Base-by-base conservation (phyloP, 2,888 invertebrate genomes). In the Girardia tigrina region DNA sequence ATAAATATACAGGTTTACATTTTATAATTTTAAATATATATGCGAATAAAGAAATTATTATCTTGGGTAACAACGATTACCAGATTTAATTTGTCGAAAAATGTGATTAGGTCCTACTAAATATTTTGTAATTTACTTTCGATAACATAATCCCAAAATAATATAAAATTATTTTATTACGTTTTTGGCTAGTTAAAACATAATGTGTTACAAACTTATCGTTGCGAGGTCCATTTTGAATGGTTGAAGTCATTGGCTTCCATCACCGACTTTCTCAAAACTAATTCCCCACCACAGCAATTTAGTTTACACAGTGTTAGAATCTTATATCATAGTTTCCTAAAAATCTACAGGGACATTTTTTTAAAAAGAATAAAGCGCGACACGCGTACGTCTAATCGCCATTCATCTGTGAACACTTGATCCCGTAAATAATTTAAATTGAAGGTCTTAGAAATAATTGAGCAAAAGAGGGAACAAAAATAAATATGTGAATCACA, bases 311-410 rank as follows among this genome's bases (percentile, higher is more conserved):
- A n/a, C n/a, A 56, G 56, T 2, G 56, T 23, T 4, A 23, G 56
- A 56, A 56, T 56, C 56, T 56, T 56, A n/a, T 56, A n/a, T 23
- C n/a, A n/a, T 4, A 56, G n/a, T n/a, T 56, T 56, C 56, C 56
- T 4, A n/a, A 56, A 56, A 56, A 20, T 23, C 8, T n/a, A n/a
- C 4, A 23, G 56, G 23, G 23, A n/a, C 6, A 6, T 56, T 2
- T 23, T n/a, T 12, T 56, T 23, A 4, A 23, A n/a, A 6, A n/a
- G 56, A 23, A 56, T 56, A n/a, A 20, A 56, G 6, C 56, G 56
- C 6, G 56, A 56, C 4, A 56, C 56, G n/a, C 23, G n/a, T n/a
- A 56, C 56, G 23, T 20, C n/a, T 6, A 56, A 56, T 56, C 56
- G 56, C 2, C 56, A n/a, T 56, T 56, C 56, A 16, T 56, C 56